Evolutionary conservation across 35 echinoderm and acorn worm genomes (phyloP).

Genomic region (Patiria miniata): DNA sequence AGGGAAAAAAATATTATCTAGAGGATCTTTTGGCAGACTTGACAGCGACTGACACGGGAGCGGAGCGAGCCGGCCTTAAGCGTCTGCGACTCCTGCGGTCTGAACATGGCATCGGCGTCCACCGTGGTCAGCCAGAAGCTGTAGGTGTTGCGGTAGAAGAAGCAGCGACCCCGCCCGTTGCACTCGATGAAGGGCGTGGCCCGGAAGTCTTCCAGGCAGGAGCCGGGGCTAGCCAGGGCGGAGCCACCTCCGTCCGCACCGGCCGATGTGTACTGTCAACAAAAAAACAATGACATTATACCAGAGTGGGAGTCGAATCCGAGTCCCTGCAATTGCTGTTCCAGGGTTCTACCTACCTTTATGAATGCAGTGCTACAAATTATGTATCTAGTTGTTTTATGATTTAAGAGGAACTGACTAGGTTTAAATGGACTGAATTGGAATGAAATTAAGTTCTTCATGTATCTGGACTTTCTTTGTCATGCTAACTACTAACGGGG

Average conservation of each 20-base stretch:
- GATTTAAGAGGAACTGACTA: too few species aligned
- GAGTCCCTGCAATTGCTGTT: not conserved
- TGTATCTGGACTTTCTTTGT: too few species aligned
- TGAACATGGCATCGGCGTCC: slow-evolving; percentile 57
- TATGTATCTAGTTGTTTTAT: too few species aligned
- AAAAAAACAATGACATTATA: not conserved
- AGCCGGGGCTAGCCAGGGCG: slow-evolving; percentile 80
- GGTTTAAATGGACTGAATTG: too few species aligned
- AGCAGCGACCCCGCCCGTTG: slow-evolving; percentile 86
- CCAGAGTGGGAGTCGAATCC: not conserved
- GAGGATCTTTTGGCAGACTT: slow-evolving; percentile 77
- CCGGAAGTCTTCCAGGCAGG: slow-evolving; percentile 88
- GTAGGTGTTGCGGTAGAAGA: slow-evolving; percentile 88
- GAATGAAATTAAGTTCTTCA: too few species aligned
- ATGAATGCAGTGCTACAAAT: not conserved
- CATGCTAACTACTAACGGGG: too few species aligned
- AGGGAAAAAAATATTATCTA: too few species aligned
- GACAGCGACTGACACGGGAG: slow-evolving; percentile 76
- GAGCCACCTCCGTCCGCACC: slow-evolving; percentile 88
- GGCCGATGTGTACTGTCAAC: slow-evolving; percentile 85
- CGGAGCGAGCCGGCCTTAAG: slow-evolving; percentile 75
- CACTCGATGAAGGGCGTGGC: slow-evolving; percentile 99
- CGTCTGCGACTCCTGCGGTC: slow-evolving; percentile 41
- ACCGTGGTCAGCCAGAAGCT: slow-evolving; percentile 95
- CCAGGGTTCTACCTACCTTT: not conserved